These are phyloP conservation scores for Crambe crambe DNA, from an alignment of 37 sponge, comb jelly and placozoan species.

Conservation along the genomic window DNA sequence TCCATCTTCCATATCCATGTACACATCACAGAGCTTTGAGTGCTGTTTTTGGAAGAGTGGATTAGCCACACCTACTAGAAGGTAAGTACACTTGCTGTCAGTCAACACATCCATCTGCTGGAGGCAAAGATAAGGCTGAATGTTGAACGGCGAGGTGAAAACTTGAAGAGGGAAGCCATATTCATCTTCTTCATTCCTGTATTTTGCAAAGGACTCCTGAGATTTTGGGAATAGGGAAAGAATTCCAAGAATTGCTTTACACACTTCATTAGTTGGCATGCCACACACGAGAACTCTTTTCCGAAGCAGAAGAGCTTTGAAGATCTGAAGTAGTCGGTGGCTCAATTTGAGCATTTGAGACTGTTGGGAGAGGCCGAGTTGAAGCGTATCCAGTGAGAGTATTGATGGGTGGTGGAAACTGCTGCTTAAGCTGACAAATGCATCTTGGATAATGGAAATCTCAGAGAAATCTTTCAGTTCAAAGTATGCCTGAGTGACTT, in stretches of 20 bases:
- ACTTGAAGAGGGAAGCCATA: slow-evolving; percentile 32
- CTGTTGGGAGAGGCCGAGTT: slow-evolving; percentile 5
- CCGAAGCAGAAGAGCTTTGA: slow-evolving; percentile 65
- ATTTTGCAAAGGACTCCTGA: slow-evolving; percentile 8
- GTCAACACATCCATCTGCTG: slow-evolving; percentile 60
- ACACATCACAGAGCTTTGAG: slow-evolving; percentile 51
- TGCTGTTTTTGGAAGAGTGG: slow-evolving; percentile 71
- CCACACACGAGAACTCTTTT: slow-evolving; percentile 64
- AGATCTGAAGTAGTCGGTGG: slow-evolving; percentile 56
- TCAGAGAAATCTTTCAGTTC: slow-evolving; percentile 63
- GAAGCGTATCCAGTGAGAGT: not conserved
- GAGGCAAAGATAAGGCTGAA: slow-evolving; percentile 68
- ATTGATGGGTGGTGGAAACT: not conserved
- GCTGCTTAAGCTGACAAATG: slow-evolving; percentile 36
- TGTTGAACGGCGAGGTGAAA: not conserved
- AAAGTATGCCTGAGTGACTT: slow-evolving; percentile 82
- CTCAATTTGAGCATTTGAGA: slow-evolving; percentile 22
- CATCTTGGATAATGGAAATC: slow-evolving; percentile 36
- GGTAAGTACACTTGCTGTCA: not conserved
- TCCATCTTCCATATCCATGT: slow-evolving; percentile 37
- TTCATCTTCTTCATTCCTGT: not conserved
- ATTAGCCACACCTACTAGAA: slow-evolving; percentile 63
- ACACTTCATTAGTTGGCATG: slow-evolving; percentile 7
- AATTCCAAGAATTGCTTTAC: slow-evolving; percentile 33
- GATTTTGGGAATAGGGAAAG: slow-evolving; percentile 55